Base-by-base conservation (phyloP, 2,888 invertebrate species). In the Therioaphis trifolii region DNA sequence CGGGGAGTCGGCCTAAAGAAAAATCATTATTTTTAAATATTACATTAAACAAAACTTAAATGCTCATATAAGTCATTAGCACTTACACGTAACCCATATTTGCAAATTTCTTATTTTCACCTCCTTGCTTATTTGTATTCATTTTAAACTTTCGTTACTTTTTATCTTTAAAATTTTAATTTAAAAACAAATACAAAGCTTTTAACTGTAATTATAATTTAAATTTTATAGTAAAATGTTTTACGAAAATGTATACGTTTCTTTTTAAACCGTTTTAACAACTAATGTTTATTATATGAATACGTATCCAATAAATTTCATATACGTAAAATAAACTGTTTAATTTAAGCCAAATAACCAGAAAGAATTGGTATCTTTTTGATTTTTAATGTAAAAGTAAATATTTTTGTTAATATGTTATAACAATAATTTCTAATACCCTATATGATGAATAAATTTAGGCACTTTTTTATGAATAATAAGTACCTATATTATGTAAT, bases 1-100 rank as follows among this genome's bases (percentile, higher is more conserved):
- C 82, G 72, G 1, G 82, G 82, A 14, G 63, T 35, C 3, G 82
- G 72, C 4, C 82, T 82, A 40, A 63, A 63, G 0, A 27, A 12
- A 66, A 0, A 61, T 4, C 21, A n/a, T 58, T 58, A 43, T 40
- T 58, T 21, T 58, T 21, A 58, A 58, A 21, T 21, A 11, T 18
- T 63, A 15, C 18, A 27, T 11, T n/a, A 27, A 27, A 4, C 15
- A n/a, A n/a, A 55, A 55, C 15, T 55, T 15, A 9, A 21, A 55
- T 55, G 4, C 7, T 18, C 35, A 35, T 35, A 35, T 5, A 21
- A 3, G 18, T 55, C 4, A 35, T 7, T 35, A 35, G 7, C 29
- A 63, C 63, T 63, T 29, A 63, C 63, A 29, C 14, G 14, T 24
- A 63, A 63, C 63, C 27, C 29, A 58, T 58, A 12, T 29, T 29